Conservation (phyloP, 2,797 vertebrate species). For the Alectoris magna region DNA sequence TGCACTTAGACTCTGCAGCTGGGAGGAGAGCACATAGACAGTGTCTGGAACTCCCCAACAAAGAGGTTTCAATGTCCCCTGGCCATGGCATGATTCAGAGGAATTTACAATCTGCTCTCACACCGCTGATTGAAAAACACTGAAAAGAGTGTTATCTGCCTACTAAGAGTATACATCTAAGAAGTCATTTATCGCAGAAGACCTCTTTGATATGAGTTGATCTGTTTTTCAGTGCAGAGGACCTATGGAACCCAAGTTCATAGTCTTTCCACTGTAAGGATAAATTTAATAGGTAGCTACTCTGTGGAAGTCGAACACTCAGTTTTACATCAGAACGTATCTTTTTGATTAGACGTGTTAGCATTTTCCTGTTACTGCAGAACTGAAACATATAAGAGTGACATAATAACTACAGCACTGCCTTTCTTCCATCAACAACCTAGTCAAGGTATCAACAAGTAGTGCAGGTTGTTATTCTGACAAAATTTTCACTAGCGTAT, state of each 20-base stretch:
- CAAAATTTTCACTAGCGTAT: background rate
- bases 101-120: background rate
- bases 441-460: background rate
- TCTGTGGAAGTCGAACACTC: background rate
- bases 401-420: background rate
- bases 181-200: background rate
- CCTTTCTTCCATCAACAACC: background rate
- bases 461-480: background rate
- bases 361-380: background rate
- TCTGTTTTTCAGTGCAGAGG: background rate
- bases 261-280: background rate
- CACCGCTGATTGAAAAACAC: background rate
- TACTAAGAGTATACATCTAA: background rate
- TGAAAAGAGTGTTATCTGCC: background rate
- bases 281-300: background rate
- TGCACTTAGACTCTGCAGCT: background rate
- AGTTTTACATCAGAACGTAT: background rate
- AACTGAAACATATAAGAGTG: background rate
- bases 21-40: background rate
- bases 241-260: background rate
- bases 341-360: background rate
- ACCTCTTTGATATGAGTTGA: background rate
- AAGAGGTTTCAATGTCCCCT: background rate
- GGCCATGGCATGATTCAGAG: background rate
- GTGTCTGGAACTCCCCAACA: fast-evolving